A percentile compares a stretch with the other conserved stretches of the same genome.
phyloP scores from a whole-genome alignment of 2,888 invertebrate species.

The Melieria picta region DNA sequence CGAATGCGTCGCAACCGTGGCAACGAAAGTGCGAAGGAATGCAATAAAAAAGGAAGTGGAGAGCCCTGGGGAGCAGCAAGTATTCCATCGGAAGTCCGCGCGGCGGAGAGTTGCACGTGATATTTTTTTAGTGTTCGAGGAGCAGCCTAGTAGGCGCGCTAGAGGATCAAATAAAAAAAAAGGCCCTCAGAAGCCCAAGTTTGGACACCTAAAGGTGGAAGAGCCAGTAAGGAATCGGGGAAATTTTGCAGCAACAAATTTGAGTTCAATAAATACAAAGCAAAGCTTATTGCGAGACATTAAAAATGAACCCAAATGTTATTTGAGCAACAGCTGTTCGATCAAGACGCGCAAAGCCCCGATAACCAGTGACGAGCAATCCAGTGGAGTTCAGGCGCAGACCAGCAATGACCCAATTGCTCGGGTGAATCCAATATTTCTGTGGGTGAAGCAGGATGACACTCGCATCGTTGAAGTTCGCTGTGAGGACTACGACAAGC shows the following conservation, averaged over 20 bases:
- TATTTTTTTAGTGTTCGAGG: slow-evolving; percentile 64
- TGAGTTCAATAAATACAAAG: neutral
- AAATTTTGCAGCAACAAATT: too few relatives aligned
- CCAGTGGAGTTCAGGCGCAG: neutral
- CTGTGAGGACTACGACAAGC: slow-evolving; percentile 88
- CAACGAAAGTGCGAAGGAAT: slow-evolving; percentile 21
- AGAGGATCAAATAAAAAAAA: slow-evolving; percentile 54
- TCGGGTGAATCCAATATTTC: slow-evolving; percentile 79
- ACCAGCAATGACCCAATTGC: slow-evolving; percentile 33
- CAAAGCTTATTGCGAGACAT: slow-evolving; percentile 53
- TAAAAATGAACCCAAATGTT: slow-evolving; percentile 61
- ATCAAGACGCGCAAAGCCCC: neutral
- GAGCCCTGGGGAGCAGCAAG: slow-evolving; percentile 44
- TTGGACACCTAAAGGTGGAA: slow-evolving; percentile 45
- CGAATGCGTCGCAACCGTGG: slow-evolving; percentile 20
- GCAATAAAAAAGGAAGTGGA: slow-evolving; percentile 52
- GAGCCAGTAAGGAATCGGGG: slow-evolving; percentile 34
- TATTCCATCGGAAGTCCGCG: slow-evolving; percentile 61
- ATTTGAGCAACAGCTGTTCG: slow-evolving; percentile 33
- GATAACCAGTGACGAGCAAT: neutral
- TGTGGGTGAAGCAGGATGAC: slow-evolving; percentile 85
- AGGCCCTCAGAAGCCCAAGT: slow-evolving; percentile 53
- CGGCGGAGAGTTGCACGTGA: slow-evolving; percentile 64
- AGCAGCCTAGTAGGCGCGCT: slow-evolving; percentile 56
- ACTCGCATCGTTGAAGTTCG: slow-evolving; percentile 84